phyloP scores from a whole-genome alignment of 2,113 vertebrate species.

The Probosciger aterrimus region DNA sequence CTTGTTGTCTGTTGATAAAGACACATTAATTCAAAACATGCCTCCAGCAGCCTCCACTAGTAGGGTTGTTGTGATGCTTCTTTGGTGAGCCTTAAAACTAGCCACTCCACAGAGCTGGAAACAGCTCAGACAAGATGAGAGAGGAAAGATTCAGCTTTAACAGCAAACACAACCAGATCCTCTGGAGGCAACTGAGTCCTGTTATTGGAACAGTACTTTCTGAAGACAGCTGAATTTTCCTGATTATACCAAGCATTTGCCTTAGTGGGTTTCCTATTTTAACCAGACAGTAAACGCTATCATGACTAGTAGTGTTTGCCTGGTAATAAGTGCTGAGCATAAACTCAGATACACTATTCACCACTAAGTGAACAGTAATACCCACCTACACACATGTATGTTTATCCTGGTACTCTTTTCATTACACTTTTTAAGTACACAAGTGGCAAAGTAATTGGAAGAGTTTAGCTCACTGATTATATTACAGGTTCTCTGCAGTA shows the following conservation, averaged over 20 bases:
- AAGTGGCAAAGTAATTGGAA: not conserved
- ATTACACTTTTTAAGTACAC: not conserved
- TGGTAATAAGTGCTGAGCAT: not conserved
- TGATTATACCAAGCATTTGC: not conserved
- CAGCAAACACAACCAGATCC: not conserved
- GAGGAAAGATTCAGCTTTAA: not conserved
- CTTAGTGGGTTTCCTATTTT: not conserved
- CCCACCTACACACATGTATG: not conserved
- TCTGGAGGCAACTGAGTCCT: not conserved
- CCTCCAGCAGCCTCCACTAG: not conserved
- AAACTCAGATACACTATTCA: not conserved
- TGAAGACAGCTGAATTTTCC: not conserved
- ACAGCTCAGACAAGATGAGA: not conserved
- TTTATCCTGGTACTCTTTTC: not conserved
- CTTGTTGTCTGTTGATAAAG: not conserved
- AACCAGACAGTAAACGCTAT: not conserved
- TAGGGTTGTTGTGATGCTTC: not conserved
- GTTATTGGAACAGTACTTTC: not conserved
- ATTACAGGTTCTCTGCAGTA: not conserved
- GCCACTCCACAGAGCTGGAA: not conserved
- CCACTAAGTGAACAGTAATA: not conserved
- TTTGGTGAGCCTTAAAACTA: not conserved
- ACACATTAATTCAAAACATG: not conserved
- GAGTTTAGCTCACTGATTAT: not conserved
- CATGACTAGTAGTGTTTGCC: not conserved